phyloP scores from a whole-genome alignment of 2,888 invertebrate species.

The Orthosia incerta region DNA sequence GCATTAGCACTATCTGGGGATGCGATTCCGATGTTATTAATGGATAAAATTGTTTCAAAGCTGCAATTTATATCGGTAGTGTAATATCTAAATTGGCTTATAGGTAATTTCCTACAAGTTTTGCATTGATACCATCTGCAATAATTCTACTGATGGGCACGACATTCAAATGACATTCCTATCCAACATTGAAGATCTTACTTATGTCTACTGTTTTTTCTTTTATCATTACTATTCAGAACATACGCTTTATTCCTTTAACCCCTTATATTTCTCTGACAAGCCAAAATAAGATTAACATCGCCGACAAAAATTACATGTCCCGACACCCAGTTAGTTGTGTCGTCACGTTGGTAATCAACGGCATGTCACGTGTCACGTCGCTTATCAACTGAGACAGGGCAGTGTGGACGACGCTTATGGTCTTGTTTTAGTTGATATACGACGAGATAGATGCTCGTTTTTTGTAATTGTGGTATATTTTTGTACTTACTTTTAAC shows the following conservation, averaged over 20 bases:
- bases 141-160: neutral
- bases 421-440: slow-evolving; percentile 28
- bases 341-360: slow-evolving; percentile 66
- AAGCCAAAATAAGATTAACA: slow-evolving; percentile 62
- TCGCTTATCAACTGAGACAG: slow-evolving; percentile 47
- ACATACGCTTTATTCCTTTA: slow-evolving; percentile 4
- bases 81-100: slow-evolving; percentile 30
- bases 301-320: slow-evolving; percentile 63
- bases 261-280: slow-evolving; percentile 31
- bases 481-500: neutral
- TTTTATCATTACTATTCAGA: slow-evolving; percentile 20
- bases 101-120: neutral
- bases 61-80: neutral
- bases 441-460: neutral
- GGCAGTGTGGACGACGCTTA: slow-evolving; percentile 37
- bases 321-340: slow-evolving; percentile 61
- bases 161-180: neutral
- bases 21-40: slow-evolving; percentile 16
- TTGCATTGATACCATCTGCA: too few species aligned
- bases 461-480: neutral
- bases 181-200: neutral
- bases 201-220: neutral
- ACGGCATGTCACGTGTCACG: slow-evolving; percentile 65
- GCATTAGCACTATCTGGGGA: slow-evolving; percentile 17
- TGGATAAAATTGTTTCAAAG: slow-evolving; percentile 29